phyloP scores from a whole-genome alignment of 2,113 vertebrate species.

The Numenius arquata region DNA sequence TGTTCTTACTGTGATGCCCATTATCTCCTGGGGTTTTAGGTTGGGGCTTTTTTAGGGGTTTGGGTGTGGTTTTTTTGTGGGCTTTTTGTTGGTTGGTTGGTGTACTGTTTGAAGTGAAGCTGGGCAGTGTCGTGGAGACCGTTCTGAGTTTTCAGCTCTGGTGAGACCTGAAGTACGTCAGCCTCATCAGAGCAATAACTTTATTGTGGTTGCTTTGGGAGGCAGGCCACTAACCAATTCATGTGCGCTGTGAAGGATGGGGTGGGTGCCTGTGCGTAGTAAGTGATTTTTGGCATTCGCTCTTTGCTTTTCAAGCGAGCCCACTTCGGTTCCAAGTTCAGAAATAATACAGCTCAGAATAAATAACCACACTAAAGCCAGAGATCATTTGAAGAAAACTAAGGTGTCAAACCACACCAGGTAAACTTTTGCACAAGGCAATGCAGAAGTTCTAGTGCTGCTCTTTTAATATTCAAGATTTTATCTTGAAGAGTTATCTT shows the following conservation, averaged over 20 bases:
- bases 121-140: rapidly evolving
- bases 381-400: background rate
- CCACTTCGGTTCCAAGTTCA: background rate
- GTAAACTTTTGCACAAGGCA: background rate
- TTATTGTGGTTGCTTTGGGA: background rate
- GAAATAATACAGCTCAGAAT: background rate
- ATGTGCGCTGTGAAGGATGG: background rate
- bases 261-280: background rate
- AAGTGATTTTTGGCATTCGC: background rate
- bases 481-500: background rate
- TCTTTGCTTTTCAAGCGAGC: slow-evolving; percentile 7
- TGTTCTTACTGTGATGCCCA: background rate
- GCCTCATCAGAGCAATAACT: background rate
- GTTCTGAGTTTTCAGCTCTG: background rate
- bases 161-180: background rate
- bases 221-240: background rate
- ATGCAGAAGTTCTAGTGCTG: background rate
- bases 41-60: background rate
- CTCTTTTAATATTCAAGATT: background rate
- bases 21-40: background rate
- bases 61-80: background rate
- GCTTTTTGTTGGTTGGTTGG: background rate
- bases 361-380: slow-evolving; percentile 43
- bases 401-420: slow-evolving; percentile 29
- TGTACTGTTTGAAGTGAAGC: background rate